These are phyloP conservation scores for Tachuris rubrigastra DNA, from an alignment of 2,113 vertebrate genomes.

Conservation along the genomic window DNA sequence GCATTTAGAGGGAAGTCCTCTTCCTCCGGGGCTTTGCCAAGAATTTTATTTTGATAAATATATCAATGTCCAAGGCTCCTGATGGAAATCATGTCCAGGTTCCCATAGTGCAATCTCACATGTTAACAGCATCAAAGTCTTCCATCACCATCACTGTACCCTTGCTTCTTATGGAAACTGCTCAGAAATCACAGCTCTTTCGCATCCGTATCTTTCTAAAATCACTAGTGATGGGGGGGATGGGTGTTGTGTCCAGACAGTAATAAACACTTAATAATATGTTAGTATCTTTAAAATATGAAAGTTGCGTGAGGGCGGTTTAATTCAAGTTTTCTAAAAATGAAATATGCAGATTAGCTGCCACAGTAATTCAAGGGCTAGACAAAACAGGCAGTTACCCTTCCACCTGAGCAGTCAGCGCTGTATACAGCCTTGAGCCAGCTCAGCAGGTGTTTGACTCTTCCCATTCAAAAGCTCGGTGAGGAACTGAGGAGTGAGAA, in stretches of 20 bases:
- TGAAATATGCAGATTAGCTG: slow-evolving; percentile 9
- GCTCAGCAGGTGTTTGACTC: slow-evolving; percentile 41
- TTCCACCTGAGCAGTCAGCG: slow-evolving; percentile 7
- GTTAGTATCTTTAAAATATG: neutral
- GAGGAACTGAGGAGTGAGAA: neutral
- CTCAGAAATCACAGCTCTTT: neutral
- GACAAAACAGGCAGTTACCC: neutral
- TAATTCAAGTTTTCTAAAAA: neutral
- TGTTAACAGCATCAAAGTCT: neutral
- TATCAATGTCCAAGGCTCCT: neutral
- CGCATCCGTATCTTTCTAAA: neutral
- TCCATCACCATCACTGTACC: neutral
- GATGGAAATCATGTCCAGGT: neutral
- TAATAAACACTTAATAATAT: neutral
- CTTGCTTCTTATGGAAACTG: neutral
- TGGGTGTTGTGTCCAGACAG: neutral
- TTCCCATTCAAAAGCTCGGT: neutral
- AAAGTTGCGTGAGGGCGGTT: neutral
- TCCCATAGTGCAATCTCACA: neutral
- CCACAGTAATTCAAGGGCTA: neutral
- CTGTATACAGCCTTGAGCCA: neutral
- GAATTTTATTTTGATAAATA: neutral
- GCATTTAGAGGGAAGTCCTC: neutral
- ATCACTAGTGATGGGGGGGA: neutral
- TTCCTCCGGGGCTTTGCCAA: neutral